Evolutionary conservation across 2,113 vertebrate genomes (phyloP).

Genomic region (cat (Felis catus)): F.catus_Fca126_mat1.0 CM031412.1:107153001-107153500

Average conservation of each 20-base stretch:
- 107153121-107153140: background rate
- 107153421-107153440: background rate
- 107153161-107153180: background rate
- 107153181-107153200: background rate
- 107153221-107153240: background rate
- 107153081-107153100: background rate
- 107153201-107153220: background rate
- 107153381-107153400: background rate
- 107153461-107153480: background rate
- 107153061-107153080: background rate
- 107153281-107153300: background rate
- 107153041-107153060: background rate
- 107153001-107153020: accelerated
- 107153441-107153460: background rate
- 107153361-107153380: background rate
- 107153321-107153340: background rate
- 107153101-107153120: background rate
- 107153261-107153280: background rate
- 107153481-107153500: too few relatives aligned
- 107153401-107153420: background rate
- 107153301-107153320: background rate
- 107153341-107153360: background rate
- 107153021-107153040: background rate
- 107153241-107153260: background rate
- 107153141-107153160: background rate